Base-by-base conservation (phyloP, 2,888 invertebrate genomes). In the Aspidapion aeneum region DNA sequence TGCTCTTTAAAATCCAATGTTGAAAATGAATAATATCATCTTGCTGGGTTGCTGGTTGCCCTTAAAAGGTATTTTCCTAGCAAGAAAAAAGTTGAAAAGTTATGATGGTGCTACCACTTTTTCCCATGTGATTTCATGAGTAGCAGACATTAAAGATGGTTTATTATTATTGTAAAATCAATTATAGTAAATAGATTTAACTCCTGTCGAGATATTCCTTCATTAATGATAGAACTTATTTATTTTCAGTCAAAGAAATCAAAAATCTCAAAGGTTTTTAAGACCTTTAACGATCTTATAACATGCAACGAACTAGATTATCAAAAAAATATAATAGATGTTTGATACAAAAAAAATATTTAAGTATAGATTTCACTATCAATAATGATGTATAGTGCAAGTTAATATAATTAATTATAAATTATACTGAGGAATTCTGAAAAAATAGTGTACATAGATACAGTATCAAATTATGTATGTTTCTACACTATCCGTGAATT, bases 91-190 rank as follows among this genome's bases (percentile, higher is more conserved):
- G 12, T n/a, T n/a, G 12, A 35, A 7, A 35, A 12, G 3, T 35
- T 35, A 35, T 12, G 35, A 35, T 35, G 35, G 5, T 3, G 35
- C 35, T 35, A 35, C 35, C 35, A 35, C 35, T 35, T 35, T 35
- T 35, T 35, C 35, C 35, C 35, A 35, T 35, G 12, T 35, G 35
- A 55, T 60, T 48, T 60, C 56, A 60, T 60, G 60, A 60, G 55
- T 55, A 55, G 48, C 20, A 60, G 55, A 21, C 60, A 56, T 60
- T 56, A 60, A 60, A 49, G 54, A 55, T 55, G 20, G 55, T 60
- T 60, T 60, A 56, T 60, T 56, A 60, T 60, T 60, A 56, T 60
- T 56, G 60, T 21, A 60, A 55, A 55, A 48, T 60, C 60, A 60
- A 60, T 60, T 60, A 55, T 55, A 60, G 56, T 60, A 55, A 60